Evolutionary conservation across 2,797 vertebrate genomes (phyloP).

Genomic region (Cirrhinus mrigala): DNA sequence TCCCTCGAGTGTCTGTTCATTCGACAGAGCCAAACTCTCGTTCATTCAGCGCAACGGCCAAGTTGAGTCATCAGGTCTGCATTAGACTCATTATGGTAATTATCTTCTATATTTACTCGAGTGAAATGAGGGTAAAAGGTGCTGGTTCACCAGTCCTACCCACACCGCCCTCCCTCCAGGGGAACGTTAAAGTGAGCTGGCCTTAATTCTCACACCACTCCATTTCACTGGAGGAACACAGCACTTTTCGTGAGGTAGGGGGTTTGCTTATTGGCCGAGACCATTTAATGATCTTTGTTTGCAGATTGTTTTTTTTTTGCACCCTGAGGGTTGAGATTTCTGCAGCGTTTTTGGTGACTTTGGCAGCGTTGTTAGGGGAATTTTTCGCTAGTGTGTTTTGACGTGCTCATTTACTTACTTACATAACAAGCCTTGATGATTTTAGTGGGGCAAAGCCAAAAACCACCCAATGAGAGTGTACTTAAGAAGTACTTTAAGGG

Average conservation of each 20-base stretch:
- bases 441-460: constrained; percentile 52
- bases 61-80: constrained; percentile 77
- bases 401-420: constrained; percentile 79
- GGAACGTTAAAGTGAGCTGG: constrained; percentile 65
- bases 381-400: constrained; percentile 54
- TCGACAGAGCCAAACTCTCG: constrained; percentile 73
- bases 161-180: constrained; percentile 58
- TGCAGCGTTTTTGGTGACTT: constrained; percentile 56
- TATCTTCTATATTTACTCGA: constrained; percentile 82
- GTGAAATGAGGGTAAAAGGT: constrained; percentile 77
- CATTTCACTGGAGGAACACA: constrained; percentile 49
- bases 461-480: constrained; percentile 67
- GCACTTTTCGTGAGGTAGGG: constrained; percentile 54
- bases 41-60: constrained; percentile 69
- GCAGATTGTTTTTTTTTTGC: constrained; percentile 5
- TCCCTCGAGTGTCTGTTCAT: constrained; percentile 73
- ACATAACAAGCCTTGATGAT: constrained; percentile 66
- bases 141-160: constrained; percentile 64
- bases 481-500: constrained; percentile 58
- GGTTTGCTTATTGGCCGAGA: constrained; percentile 59
- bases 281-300: background rate
- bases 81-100: constrained; percentile 81
- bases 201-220: constrained; percentile 58
- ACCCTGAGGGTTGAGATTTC: constrained; percentile 46
- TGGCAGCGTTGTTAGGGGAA: constrained; percentile 66